Percentiles rank a stretch among this genome's conserved stretches.
Evolutionary conservation across 2,797 vertebrate genomes (phyloP).

Genomic region (Ceryle rudis): DNA sequence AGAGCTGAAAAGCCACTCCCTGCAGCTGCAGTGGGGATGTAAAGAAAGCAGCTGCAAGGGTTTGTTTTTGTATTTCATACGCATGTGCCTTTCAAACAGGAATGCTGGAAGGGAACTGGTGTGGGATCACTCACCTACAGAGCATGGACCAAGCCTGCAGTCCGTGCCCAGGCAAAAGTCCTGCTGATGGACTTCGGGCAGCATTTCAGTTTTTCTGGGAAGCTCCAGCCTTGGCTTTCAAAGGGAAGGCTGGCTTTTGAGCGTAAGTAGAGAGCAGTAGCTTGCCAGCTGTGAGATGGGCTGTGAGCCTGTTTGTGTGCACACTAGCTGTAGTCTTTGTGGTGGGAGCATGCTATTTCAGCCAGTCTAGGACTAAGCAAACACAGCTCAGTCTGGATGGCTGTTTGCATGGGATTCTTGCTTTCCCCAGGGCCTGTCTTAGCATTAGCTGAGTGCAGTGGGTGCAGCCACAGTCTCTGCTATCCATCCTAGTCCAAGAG

Average conservation of each 20-base stretch:
- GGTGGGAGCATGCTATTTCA: background rate
- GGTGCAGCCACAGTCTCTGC: background rate
- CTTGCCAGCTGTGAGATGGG: background rate
- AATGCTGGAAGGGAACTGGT: conserved; percentile 9
- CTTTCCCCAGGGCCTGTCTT: background rate
- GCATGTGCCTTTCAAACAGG: conserved; percentile 5
- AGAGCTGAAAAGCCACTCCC: conserved; percentile 61
- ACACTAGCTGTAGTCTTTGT: background rate
- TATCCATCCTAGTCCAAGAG: background rate
- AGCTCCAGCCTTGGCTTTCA: background rate
- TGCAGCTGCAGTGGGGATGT: conserved; percentile 69
- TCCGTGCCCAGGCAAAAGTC: background rate
- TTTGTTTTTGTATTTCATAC: conserved; percentile 65
- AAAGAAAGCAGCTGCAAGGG: conserved; percentile 68
- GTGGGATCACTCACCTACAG: background rate
- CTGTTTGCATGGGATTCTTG: background rate
- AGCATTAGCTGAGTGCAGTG: background rate
- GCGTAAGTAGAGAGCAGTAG: background rate
- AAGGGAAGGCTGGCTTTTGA: background rate
- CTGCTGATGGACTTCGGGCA: background rate
- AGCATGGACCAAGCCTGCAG: background rate
- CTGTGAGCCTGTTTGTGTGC: background rate
- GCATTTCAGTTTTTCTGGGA: background rate
- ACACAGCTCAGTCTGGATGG: background rate
- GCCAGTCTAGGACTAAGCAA: background rate